Base-by-base conservation (phyloP, 2,113 vertebrate species). In the Pelecanoides urinatrix region DNA sequence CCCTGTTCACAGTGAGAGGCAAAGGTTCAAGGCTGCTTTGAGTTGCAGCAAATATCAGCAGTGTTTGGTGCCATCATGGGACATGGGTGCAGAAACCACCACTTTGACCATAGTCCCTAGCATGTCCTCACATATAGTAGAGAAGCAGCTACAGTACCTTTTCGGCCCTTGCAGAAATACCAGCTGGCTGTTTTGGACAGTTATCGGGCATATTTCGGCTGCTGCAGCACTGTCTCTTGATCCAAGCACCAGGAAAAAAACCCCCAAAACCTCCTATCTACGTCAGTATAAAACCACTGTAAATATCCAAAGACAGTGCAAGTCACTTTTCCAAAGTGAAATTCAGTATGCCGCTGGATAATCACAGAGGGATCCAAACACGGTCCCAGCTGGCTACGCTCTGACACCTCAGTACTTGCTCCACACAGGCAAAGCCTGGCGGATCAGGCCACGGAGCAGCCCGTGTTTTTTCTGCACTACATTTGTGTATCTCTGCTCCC, bases 401-500 rank as follows among this genome's bases (percentile, higher is more conserved):
- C 66, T 36, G 29, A 34, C 18, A 88, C 6, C 11, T 50, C 58
- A 40, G 79, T 1, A 93, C 30, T 4, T 89, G 42, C n/a, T 40
- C 47, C 13, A 10, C 23, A 27, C 42, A 20, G 11, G 38, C 34
- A 83, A 58, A 84, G 20, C 36, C 63, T 58, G 4, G 16, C 2
- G 7, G 21, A 83, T 45, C 25, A 53, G 49, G 50, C 34, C 71
- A 36, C 52, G 27, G 42, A 72, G 38, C 9, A 2, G 2, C 40
- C 8, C 0, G 0, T 13, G 5, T 11, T 10, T 68, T 66, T 56
- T 53, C 50, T 47, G 21, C 2, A 2, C 55, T 36, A 30, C 16
- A 7, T 38, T 34, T 23, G 8, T 6, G 30, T 53, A 62, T 30
- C 40, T 70, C 53, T 82, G 26, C 16, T 72, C 13, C 45, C 32